A percentile compares a stretch with the other conserved stretches of the same genome.
phyloP scores from a whole-genome alignment of 2,888 invertebrate genomes.

The Stenodema calcarata region DNA sequence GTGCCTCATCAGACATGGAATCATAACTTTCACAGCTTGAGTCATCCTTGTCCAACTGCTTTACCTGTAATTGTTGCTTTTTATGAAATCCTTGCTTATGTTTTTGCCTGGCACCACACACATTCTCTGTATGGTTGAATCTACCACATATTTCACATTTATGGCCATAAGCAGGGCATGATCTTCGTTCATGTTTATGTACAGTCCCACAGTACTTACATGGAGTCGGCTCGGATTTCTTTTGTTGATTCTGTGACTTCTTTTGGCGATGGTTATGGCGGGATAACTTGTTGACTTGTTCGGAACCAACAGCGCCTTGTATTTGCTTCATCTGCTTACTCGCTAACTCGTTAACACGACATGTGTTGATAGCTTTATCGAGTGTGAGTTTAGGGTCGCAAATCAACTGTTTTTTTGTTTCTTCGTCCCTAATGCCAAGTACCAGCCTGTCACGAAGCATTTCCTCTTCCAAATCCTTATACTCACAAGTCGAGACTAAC shows the following conservation, averaged over 20 bases:
- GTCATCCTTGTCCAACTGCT: not conserved
- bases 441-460: not conserved
- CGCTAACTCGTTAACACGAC: not conserved
- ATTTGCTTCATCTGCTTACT: conserved; percentile 14
- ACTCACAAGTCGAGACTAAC: not conserved
- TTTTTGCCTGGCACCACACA: not conserved
- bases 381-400: conserved; percentile 11
- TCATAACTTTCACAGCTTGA: not conserved
- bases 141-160: not conserved
- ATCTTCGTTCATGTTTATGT: not conserved
- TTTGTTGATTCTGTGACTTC: not conserved
- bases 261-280: not conserved
- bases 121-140: not conserved
- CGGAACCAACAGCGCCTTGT: not conserved
- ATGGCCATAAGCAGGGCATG: not conserved
- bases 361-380: not conserved
- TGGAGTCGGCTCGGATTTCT: not conserved
- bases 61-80: not conserved
- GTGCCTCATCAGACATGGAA: not conserved
- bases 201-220: conserved; percentile 7
- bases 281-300: not conserved
- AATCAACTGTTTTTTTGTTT: not conserved
- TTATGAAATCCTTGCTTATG: not conserved
- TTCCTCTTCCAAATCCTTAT: not conserved
- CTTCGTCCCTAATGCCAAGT: not conserved